phyloP scores from a whole-genome alignment of 2,797 vertebrate genomes.

The Rhincodon typus region DNA sequence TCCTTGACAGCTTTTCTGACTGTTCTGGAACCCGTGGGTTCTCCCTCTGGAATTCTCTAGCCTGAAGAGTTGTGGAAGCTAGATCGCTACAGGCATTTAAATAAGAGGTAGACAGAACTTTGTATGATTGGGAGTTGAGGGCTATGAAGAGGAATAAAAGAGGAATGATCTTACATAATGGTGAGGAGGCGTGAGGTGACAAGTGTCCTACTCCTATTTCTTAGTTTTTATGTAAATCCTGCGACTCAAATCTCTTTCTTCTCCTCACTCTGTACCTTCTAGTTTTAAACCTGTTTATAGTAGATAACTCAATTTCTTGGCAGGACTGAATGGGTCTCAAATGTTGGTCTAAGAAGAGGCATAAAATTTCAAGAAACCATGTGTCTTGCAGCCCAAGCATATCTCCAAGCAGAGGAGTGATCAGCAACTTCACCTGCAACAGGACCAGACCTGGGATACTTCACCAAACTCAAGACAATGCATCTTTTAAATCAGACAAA shows the following conservation, averaged over 20 bases:
- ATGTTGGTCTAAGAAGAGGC: neutral
- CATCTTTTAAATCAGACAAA: neutral
- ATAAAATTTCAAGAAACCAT: neutral
- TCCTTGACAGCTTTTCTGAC: too few species aligned
- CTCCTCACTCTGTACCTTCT: neutral
- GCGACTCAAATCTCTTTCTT: neutral
- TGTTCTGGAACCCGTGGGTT: too few species aligned
- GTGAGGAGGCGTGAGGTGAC: too few species aligned
- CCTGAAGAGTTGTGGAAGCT: too few species aligned
- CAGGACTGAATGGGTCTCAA: neutral
- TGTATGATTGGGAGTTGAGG: too few species aligned
- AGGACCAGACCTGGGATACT: neutral
- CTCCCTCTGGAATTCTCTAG: too few species aligned
- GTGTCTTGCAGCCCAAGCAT: neutral
- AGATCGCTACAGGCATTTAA: too few species aligned
- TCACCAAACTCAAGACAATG: neutral
- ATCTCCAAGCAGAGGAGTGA: neutral
- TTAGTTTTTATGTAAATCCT: neutral
- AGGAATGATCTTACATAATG: too few species aligned
- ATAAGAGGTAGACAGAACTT: too few species aligned
- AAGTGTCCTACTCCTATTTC: too few species aligned
- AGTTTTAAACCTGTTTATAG: neutral
- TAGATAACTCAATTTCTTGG: neutral
- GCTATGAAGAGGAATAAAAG: too few species aligned
- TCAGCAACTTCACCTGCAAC: neutral